These are phyloP conservation scores for Pseudomugil tenellus DNA, from an alignment of 2,797 vertebrate genomes.

Conservation along the genomic window DNA sequence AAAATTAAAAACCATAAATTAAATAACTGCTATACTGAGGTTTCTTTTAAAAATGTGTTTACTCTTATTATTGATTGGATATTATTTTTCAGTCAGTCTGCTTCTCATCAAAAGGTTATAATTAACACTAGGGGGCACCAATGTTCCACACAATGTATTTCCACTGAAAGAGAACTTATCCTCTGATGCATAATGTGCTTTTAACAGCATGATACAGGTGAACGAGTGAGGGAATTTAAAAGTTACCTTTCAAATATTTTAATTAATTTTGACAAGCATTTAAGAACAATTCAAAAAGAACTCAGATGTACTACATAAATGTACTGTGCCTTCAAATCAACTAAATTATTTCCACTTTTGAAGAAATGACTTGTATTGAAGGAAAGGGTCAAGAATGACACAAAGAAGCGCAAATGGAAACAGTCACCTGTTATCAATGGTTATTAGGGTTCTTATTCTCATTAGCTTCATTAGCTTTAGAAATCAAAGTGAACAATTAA, in stretches of 20 bases:
- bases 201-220: conserved; percentile 57
- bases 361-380: conserved; percentile 47
- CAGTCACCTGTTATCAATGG: conserved; percentile 52
- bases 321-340: conserved; percentile 51
- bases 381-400: conserved; percentile 59
- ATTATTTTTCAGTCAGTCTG: conserved; percentile 52
- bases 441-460: conserved; percentile 46
- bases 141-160: conserved; percentile 76
- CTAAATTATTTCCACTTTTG: conserved; percentile 57
- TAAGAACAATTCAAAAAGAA: conserved; percentile 61
- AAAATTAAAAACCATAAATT: background rate
- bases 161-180: conserved; percentile 49
- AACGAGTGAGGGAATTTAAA: conserved; percentile 59
- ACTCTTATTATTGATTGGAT: conserved; percentile 53
- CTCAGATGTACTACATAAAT: conserved; percentile 46
- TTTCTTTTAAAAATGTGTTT: conserved; percentile 3
- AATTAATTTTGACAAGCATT: conserved; percentile 71
- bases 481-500: conserved; percentile 57
- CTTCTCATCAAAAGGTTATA: conserved; percentile 58
- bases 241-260: conserved; percentile 72
- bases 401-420: conserved; percentile 68
- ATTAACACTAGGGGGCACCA: conserved; percentile 85
- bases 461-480: conserved; percentile 23
- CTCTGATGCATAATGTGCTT: conserved; percentile 62
- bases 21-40: background rate